Base-by-base conservation (phyloP, 2,797 vertebrate genomes). In the Anas flavirostris region DNA sequence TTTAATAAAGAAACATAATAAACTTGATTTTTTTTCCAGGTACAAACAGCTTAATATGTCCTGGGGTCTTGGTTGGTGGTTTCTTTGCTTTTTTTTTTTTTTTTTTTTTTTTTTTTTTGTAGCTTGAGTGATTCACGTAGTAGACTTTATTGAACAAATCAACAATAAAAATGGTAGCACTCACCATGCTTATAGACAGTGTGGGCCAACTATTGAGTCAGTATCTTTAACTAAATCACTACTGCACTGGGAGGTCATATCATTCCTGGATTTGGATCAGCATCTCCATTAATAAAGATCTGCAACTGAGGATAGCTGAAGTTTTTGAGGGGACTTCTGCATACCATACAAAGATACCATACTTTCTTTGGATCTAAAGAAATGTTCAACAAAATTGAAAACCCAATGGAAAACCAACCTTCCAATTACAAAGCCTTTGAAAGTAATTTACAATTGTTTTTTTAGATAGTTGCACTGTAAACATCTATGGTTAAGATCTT, bases 1-100 rank as follows among this genome's bases (percentile, higher is more conserved):
- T 95, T 96, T 95, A 94, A 93, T 86, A 94, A 93, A 95, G 94
- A 94, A 91, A 93, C 89, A 94, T 96, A 95, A 96, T 95, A 94
- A 96, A 96, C 64, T 95, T 73, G 66, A 82, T 23, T 92, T 94
- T 80, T 94, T 80, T 96, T 94, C 86, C 86, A 92, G 79, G 93
- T 96, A 96, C 95, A 97, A 96, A 96, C 83, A 94, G 62, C 87
- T 94, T 95, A 86, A 75, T 94, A 94, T 53, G 56, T 93, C n/a
- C n/a, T n/a, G n/a, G n/a, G n/a, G n/a, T n/a, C n/a, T n/a, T n/a
- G n/a, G n/a, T n/a, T n/a, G n/a, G n/a, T n/a, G n/a, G n/a, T n/a
- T 95, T 94, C 81, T 91, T 93, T 94, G 86, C 83, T 46, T 46
- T 46, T 46, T 22, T 46, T 46, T 39, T 46, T 21, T 46, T 46